phyloP scores from a whole-genome alignment of 2,113 vertebrate species.

The Indicator maculatus region DNA sequence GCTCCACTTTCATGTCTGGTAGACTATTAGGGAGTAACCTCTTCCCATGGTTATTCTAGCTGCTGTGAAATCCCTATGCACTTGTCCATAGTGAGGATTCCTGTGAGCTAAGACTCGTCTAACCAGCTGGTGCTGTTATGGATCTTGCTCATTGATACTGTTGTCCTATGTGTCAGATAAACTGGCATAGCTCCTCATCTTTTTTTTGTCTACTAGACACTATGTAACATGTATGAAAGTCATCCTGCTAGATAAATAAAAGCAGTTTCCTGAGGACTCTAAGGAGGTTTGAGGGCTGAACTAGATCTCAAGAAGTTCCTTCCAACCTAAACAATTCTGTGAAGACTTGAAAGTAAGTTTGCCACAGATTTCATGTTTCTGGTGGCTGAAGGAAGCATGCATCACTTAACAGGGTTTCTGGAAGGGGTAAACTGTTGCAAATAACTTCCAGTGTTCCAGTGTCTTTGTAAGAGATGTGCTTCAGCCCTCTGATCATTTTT shows the following conservation, averaged over 20 bases:
- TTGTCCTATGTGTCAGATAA: background rate
- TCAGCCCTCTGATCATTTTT: no score
- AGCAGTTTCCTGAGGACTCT: background rate
- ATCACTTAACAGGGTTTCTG: background rate
- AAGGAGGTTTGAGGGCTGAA: background rate
- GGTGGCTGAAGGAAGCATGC: background rate
- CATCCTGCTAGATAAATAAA: background rate
- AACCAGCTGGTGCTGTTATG: background rate
- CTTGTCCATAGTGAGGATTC: background rate
- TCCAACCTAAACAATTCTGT: background rate
- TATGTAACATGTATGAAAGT: rapidly evolving
- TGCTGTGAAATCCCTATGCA: background rate
- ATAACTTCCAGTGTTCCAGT: background rate
- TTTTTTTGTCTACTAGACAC: background rate
- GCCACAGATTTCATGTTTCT: background rate
- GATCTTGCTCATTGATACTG: background rate
- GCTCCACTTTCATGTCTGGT: background rate
- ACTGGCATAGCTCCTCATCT: background rate
- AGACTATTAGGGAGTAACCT: background rate
- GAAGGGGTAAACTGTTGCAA: background rate
- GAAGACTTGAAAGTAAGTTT: background rate
- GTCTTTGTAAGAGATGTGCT: no score
- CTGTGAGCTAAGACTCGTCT: rapidly evolving
- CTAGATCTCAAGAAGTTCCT: background rate
- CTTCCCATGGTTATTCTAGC: background rate